A percentile compares a stretch with the other conserved stretches of the same genome.
phyloP scores from a whole-genome alignment of 1,140 invertebrate genomes.

The Tetragnatha versicolor region DNA sequence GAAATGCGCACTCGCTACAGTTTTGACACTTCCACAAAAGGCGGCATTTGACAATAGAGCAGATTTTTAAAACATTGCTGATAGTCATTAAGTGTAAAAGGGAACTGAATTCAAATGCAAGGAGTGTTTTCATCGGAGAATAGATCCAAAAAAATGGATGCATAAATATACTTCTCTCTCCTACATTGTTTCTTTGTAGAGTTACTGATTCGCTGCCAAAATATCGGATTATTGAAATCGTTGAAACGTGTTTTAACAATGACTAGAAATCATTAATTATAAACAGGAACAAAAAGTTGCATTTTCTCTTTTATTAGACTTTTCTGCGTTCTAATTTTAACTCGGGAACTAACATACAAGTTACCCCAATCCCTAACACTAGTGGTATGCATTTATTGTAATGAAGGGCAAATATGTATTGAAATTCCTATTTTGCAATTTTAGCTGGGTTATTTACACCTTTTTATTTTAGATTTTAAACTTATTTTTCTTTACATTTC shows the following conservation, averaged over 20 bases:
- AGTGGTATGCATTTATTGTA: too few species aligned
- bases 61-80: slow-evolving; percentile 50
- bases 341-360: too few species aligned
- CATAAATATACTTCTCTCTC: slow-evolving; percentile 38
- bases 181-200: slow-evolving; percentile 47
- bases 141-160: background rate
- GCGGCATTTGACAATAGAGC: background rate
- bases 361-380: too few species aligned
- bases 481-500: too few species aligned
- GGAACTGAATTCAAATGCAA: background rate
- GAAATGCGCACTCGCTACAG: slow-evolving; percentile 36
- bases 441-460: too few species aligned
- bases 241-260: slow-evolving; percentile 32
- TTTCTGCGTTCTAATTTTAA: too few species aligned
- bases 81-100: slow-evolving; percentile 36
- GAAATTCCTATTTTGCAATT: too few species aligned
- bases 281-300: too few species aligned
- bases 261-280: too few species aligned
- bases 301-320: too few species aligned
- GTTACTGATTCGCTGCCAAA: slow-evolving; percentile 33
- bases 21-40: slow-evolving; percentile 44
- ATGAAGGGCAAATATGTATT: too few species aligned
- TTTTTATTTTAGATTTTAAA: too few species aligned
- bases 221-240: slow-evolving; percentile 38
- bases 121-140: background rate